phyloP scores from a whole-genome alignment of 2,113 vertebrate species.

The Oriolus oriolus region DNA sequence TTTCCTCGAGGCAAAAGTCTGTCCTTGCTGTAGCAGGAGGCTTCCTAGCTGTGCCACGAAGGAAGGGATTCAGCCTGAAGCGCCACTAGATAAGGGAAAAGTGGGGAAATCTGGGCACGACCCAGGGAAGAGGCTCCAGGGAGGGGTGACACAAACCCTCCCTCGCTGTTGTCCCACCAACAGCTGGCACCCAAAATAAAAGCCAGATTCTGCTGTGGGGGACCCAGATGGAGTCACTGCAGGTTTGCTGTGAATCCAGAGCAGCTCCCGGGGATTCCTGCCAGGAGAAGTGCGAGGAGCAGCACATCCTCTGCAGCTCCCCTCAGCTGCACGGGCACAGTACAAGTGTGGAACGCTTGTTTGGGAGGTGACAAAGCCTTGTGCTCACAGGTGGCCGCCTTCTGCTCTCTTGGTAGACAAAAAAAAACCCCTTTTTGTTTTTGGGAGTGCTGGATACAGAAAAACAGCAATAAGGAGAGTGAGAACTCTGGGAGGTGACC shows the following conservation, averaged over 20 bases:
- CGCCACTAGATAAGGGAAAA: background rate
- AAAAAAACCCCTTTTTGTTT: accelerated
- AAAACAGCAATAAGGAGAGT: background rate
- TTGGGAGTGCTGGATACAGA: background rate
- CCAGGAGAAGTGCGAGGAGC: background rate
- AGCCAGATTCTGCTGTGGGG: background rate
- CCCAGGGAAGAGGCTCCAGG: background rate
- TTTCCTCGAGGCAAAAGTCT: background rate
- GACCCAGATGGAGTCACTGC: background rate
- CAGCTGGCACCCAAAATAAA: background rate
- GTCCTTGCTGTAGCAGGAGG: accelerated
- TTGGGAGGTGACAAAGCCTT: background rate
- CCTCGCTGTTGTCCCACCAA: background rate
- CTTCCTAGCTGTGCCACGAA: background rate
- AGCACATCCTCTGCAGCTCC: background rate
- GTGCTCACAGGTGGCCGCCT: background rate
- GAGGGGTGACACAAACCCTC: background rate
- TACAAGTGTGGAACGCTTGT: background rate
- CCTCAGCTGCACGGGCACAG: background rate
- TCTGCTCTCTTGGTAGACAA: background rate
- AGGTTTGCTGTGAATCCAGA: background rate
- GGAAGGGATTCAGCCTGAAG: background rate
- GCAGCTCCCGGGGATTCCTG: background rate
- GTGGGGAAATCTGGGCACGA: background rate
- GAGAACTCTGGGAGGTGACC: background rate